Percentiles rank a stretch among this genome's conserved stretches.
phyloP scores from a whole-genome alignment of 2,888 invertebrate species.

The Masnerella sp. region DNA sequence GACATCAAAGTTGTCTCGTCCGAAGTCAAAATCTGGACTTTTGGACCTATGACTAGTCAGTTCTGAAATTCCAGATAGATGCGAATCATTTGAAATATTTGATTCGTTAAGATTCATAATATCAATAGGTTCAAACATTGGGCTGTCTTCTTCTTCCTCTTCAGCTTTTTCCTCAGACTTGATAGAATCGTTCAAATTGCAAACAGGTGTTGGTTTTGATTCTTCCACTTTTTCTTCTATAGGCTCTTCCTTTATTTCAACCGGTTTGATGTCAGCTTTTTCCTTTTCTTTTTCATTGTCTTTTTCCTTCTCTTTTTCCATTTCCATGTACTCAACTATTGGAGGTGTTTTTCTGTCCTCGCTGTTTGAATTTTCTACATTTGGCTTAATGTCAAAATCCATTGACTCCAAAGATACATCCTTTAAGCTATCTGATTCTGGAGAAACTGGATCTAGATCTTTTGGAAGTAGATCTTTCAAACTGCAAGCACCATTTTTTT shows the following conservation, averaged over 20 bases:
- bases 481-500: slow-evolving; percentile 71
- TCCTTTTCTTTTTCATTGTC: slow-evolving; percentile 47
- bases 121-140: slow-evolving; percentile 83
- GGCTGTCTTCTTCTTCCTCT: slow-evolving; percentile 82
- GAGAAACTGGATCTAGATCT: slow-evolving; percentile 89
- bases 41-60: slow-evolving; percentile 79
- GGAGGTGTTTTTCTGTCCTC: too few species aligned
- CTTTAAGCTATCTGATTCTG: slow-evolving; percentile 83
- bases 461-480: slow-evolving; percentile 83
- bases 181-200: slow-evolving; percentile 71
- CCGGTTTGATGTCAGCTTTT: slow-evolving; percentile 61
- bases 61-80: slow-evolving; percentile 81
- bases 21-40: slow-evolving; percentile 74
- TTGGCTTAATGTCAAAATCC: too few species aligned
- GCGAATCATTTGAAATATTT: slow-evolving; percentile 80
- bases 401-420: slow-evolving; percentile 73
- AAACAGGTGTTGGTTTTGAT: slow-evolving; percentile 73
- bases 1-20: slow-evolving; percentile 73
- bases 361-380: too few species aligned
- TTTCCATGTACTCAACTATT: too few species aligned
- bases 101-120: slow-evolving; percentile 77
- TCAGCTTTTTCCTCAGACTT: slow-evolving; percentile 78
- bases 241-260: slow-evolving; percentile 35
- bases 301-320: too few species aligned
- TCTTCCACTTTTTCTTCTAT: slow-evolving; percentile 49